phyloP scores from a whole-genome alignment of 2,113 vertebrate genomes.

The Vulpes ferrilata region DNA sequence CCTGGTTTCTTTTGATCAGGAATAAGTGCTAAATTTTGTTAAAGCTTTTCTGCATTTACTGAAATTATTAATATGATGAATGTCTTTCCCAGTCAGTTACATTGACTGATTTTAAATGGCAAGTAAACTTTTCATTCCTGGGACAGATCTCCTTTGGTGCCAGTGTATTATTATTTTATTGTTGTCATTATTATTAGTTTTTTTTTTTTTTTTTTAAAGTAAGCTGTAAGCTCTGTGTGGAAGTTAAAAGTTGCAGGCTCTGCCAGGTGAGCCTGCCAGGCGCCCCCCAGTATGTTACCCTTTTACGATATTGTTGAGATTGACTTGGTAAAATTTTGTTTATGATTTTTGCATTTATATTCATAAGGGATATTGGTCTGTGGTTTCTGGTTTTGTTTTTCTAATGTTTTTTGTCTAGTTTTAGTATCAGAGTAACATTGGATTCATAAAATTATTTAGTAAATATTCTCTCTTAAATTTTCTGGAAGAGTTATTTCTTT shows the following conservation, averaged over 20 bases:
- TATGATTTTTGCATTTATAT: not conserved
- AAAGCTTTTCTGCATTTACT: too few species aligned
- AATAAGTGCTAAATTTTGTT: not conserved
- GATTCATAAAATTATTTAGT: not conserved
- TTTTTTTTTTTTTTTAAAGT: too few species aligned
- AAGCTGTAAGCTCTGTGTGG: too few species aligned
- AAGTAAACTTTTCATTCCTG: fast-evolving
- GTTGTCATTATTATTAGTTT: too few species aligned
- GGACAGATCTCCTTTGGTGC: fast-evolving
- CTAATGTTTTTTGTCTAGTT: not conserved
- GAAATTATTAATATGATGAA: not conserved
- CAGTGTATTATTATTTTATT: not conserved
- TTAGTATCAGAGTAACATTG: too few species aligned
- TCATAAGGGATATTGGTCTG: not conserved
- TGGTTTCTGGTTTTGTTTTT: not conserved
- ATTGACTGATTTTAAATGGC: not conserved
- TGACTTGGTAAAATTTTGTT: not conserved
- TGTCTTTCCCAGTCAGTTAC: too few species aligned
- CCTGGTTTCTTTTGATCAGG: not conserved
- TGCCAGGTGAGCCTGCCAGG: not conserved
- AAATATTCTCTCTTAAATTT: not conserved
- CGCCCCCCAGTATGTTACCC: fast-evolving
- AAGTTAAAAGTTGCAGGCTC: fast-evolving
- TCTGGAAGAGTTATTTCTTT: not conserved
- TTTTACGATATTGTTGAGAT: not conserved